Evolutionary conservation across 1,140 invertebrate genomes (phyloP).

Genomic region (Pogonomyrmex californicus): DNA sequence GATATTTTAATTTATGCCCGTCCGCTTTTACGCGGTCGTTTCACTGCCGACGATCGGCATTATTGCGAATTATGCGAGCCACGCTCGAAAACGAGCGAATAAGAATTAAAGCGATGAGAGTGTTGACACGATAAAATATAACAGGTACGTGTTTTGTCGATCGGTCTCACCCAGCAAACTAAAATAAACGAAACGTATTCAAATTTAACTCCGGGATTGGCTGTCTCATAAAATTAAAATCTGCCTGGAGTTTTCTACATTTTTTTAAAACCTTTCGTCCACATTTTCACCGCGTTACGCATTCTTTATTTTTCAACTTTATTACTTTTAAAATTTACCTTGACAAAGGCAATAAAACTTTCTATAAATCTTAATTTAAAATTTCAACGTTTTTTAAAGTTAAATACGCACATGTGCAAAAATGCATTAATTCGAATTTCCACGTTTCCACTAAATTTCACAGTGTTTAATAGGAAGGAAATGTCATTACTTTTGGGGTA

Average conservation of each 20-base stretch:
- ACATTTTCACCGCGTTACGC: background rate
- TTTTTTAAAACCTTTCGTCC: background rate
- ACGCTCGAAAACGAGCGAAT: constrained; percentile 47
- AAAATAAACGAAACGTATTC: constrained; percentile 15
- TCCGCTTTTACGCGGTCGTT: constrained; percentile 39
- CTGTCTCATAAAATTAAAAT: constrained; percentile 1
- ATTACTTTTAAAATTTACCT: background rate
- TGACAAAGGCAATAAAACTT: background rate
- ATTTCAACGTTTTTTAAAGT: background rate
- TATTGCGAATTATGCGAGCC: constrained; percentile 53
- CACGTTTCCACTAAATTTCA: background rate
- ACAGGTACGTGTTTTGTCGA: constrained; percentile 1
- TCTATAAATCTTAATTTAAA: background rate
- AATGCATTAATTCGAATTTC: background rate
- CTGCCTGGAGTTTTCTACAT: background rate
- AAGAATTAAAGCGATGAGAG: constrained; percentile 37
- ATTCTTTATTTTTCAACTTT: background rate
- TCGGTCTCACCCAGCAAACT: background rate
- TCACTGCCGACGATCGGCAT: constrained; percentile 33
- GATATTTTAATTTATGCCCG: constrained; percentile 71
- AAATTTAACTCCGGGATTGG: background rate
- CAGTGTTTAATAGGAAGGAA: background rate
- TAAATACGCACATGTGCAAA: background rate
- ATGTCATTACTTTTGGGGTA: background rate
- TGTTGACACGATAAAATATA: constrained; percentile 31